A percentile compares a stretch with the other conserved stretches of the same genome.
These are phyloP conservation scores for Myzus persicae DNA, from an alignment of 1,140 invertebrate genomes.

Conservation along the genomic window DNA sequence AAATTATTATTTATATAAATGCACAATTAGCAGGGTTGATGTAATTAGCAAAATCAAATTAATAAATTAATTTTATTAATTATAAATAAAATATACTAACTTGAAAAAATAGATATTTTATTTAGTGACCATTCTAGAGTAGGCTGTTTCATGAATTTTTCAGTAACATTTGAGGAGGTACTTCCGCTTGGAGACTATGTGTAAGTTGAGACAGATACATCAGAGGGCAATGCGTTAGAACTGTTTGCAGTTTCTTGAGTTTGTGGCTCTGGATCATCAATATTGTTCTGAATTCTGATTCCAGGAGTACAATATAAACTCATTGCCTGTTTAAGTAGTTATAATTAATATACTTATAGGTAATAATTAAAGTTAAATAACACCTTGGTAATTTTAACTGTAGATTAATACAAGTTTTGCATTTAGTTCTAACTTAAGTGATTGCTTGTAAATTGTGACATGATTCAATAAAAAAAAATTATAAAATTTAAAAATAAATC, in stretches of 20 bases:
- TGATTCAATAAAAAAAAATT: neutral
- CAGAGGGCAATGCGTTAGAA: constrained; percentile 9
- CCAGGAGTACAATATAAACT: too few species aligned
- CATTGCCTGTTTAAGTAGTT: too few species aligned
- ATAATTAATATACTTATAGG: too few species aligned
- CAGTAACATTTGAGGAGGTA: neutral
- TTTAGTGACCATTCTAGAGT: constrained; percentile 28
- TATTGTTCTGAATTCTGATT: constrained; percentile 7
- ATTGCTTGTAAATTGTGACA: constrained; percentile 11
- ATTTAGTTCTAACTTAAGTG: constrained; percentile 17
- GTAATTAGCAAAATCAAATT: neutral
- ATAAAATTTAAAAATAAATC: constrained; percentile 11
- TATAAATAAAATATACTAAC: constrained; percentile 20
- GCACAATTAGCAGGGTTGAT: constrained; percentile 15
- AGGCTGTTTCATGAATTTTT: constrained; percentile 3
- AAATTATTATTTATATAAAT: neutral
- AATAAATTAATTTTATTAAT: constrained; percentile 5
- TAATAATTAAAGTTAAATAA: too few species aligned
- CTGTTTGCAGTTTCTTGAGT: neutral
- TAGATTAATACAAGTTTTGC: constrained; percentile 29
- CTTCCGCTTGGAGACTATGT: neutral
- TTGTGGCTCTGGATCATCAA: constrained; percentile 19
- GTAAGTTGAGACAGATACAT: constrained; percentile 1
- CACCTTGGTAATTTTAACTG: constrained; percentile 7
- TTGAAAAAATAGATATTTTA: constrained; percentile 15